phyloP scores from a whole-genome alignment of 1,140 invertebrate species.

The Dolichoris vasculosae region DNA sequence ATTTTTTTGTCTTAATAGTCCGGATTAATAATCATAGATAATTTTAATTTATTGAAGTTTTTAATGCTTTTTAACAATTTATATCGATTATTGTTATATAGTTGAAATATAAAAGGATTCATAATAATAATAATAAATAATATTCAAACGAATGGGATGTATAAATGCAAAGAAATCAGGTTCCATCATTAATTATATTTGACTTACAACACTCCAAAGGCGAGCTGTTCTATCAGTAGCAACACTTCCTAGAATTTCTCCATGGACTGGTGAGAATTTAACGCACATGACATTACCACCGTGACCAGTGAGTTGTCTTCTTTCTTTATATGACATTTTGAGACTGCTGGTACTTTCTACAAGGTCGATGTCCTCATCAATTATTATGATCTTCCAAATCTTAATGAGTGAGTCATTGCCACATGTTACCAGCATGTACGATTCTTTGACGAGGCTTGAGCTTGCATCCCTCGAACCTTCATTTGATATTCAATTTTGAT shows the following conservation, averaged over 20 bases:
- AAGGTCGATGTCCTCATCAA: slow-evolving; percentile 30
- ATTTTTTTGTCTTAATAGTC: no score
- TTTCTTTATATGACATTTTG: slow-evolving; percentile 55
- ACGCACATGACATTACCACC: slow-evolving; percentile 78
- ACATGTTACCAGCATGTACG: slow-evolving; percentile 80
- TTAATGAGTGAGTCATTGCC: slow-evolving; percentile 84
- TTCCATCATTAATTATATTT: neutral
- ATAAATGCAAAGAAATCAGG: no score
- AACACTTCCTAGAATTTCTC: slow-evolving; percentile 77
- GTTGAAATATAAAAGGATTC: no score
- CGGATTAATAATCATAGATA: no score
- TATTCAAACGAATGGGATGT: no score
- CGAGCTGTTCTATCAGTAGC: slow-evolving; percentile 79
- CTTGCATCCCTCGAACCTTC: slow-evolving; percentile 58
- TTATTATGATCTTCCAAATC: slow-evolving; percentile 79
- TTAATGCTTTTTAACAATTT: no score
- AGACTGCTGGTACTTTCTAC: slow-evolving; percentile 27
- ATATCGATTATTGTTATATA: no score
- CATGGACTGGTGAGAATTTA: slow-evolving; percentile 75
- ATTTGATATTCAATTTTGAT: neutral
- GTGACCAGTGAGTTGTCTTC: slow-evolving; percentile 71
- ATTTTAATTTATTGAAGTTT: no score
- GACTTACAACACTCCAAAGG: slow-evolving; percentile 79
- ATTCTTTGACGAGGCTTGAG: slow-evolving; percentile 58
- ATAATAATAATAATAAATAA: no score